Percentiles rank a stretch among this genome's conserved stretches.
These are phyloP conservation scores for Microcebus jonahi DNA, from an alignment of 2,113 vertebrate genomes.

Conservation along the genomic window DNA sequence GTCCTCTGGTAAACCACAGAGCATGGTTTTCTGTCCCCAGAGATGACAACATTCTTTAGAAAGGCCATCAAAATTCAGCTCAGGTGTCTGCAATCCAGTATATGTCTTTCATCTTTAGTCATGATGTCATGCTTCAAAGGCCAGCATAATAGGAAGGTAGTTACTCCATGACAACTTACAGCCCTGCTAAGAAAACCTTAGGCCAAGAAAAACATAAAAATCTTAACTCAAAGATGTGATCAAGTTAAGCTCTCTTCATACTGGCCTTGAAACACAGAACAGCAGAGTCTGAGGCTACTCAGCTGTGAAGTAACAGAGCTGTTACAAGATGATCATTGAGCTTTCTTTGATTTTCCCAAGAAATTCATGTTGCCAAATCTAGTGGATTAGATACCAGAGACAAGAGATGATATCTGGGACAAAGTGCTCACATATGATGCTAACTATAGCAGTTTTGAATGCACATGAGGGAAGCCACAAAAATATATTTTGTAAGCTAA, in stretches of 20 bases:
- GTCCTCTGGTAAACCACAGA: not conserved
- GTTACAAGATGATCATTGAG: not conserved
- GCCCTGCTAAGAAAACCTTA: conserved; percentile 41
- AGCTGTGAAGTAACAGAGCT: conserved; percentile 50
- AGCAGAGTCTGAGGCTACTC: conserved; percentile 10
- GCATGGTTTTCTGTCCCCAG: not conserved
- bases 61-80: conserved; percentile 52
- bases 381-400: not conserved
- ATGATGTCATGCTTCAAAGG: conserved; percentile 67
- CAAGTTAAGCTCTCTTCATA: conserved; percentile 35
- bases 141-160: conserved; percentile 46
- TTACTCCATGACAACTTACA: conserved; percentile 38
- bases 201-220: conserved; percentile 36
- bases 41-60: not conserved
- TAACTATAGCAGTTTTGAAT: not conserved
- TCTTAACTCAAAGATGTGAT: conserved; percentile 42
- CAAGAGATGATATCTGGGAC: not conserved
- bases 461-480: not conserved
- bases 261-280: not conserved
- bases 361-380: not conserved
- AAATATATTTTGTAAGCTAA: not conserved
- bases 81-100: not conserved
- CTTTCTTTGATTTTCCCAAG: conserved; percentile 27
- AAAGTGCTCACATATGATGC: not conserved
- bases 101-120: conserved; percentile 62